Percentiles rank a stretch among this genome's conserved stretches.
Evolutionary conservation across 2,797 vertebrate genomes (phyloP).

Genomic region (Tragelaphus oryx): DNA sequence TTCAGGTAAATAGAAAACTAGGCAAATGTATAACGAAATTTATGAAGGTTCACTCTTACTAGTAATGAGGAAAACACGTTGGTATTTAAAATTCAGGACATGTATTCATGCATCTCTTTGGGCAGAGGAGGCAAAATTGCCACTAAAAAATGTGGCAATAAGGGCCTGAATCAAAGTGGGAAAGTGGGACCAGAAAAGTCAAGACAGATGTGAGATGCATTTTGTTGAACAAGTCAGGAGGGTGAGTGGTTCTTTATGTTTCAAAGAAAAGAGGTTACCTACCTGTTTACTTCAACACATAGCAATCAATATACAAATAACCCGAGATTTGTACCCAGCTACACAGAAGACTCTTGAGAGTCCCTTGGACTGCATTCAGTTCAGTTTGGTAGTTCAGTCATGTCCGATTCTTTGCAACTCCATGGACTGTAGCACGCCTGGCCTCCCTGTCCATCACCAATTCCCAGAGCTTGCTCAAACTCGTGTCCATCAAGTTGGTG

Average conservation of each 20-base stretch:
- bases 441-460: background rate
- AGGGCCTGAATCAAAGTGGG: background rate
- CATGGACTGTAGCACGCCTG: background rate
- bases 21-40: background rate
- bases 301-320: background rate
- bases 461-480: background rate
- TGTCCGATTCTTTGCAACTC: background rate
- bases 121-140: background rate
- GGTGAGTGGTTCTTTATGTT: background rate
- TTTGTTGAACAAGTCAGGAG: background rate
- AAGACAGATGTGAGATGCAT: background rate
- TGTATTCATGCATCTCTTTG: background rate
- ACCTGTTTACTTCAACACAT: background rate
- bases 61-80: background rate
- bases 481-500: background rate
- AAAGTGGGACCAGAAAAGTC: background rate
- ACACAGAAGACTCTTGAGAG: background rate
- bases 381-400: background rate
- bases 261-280: background rate
- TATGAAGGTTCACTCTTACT: background rate
- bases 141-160: background rate
- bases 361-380: background rate
- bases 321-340: background rate
- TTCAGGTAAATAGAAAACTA: conserved; percentile 19
- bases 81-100: background rate